A percentile compares a stretch with the other conserved stretches of the same genome.
Conservation (phyloP, 1,140 invertebrate genomes). For the Drosophila arizonae region DNA sequence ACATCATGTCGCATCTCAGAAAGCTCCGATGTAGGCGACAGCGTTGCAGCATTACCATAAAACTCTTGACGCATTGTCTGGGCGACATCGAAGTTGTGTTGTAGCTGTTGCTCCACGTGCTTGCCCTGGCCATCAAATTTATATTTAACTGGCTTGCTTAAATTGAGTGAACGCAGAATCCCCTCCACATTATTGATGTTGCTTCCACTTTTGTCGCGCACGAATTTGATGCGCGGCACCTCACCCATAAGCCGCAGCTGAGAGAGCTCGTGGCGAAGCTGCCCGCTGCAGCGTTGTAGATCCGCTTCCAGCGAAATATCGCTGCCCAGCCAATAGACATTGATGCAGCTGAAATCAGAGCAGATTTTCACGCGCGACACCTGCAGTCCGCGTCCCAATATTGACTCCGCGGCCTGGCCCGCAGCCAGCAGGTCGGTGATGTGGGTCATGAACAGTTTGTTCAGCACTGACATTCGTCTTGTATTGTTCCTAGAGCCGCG, state of each 20-base stretch:
- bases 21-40: slow-evolving; percentile 36
- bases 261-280: slow-evolving; percentile 87
- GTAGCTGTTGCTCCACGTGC: slow-evolving; percentile 50
- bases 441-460: slow-evolving; percentile 91
- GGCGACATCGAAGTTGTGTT: slow-evolving; percentile 41
- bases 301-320: slow-evolving; percentile 84
- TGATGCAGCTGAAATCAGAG: slow-evolving; percentile 86
- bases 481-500: slow-evolving; percentile 82
- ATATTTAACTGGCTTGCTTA: slow-evolving; percentile 84
- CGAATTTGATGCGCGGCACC: slow-evolving; percentile 88
- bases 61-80: slow-evolving; percentile 34
- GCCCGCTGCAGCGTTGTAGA: slow-evolving; percentile 84
- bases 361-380: slow-evolving; percentile 87
- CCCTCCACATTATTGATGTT: slow-evolving; percentile 85
- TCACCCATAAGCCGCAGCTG: slow-evolving; percentile 87
- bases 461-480: slow-evolving; percentile 86
- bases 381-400: slow-evolving; percentile 87
- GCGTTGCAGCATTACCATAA: slow-evolving; percentile 30
- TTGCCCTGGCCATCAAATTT: not conserved
- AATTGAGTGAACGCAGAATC: slow-evolving; percentile 85
- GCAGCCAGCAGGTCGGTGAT: slow-evolving; percentile 90
- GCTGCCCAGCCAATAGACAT: slow-evolving; percentile 88
- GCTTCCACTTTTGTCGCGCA: slow-evolving; percentile 86
- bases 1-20: slow-evolving; percentile 88
- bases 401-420: slow-evolving; percentile 85